Conservation (phyloP, 1,140 invertebrate genomes). For the Chelonus insularis region DNA sequence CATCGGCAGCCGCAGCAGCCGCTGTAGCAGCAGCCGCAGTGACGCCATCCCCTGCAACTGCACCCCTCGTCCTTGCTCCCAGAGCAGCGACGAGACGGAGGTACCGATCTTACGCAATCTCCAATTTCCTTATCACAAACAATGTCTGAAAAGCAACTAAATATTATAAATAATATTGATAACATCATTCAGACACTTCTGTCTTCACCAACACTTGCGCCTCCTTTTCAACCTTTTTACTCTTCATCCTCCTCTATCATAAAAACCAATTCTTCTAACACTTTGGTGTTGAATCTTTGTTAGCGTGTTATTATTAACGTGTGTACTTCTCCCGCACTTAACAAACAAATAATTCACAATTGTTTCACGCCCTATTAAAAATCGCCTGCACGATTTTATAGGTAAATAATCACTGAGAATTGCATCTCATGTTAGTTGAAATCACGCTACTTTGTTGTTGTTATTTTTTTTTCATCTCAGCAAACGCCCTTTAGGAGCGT, state of each 20-base stretch:
- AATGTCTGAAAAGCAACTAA: slow-evolving; percentile 6
- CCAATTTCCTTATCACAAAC: slow-evolving; percentile 3
- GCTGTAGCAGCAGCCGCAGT: slow-evolving; percentile 57
- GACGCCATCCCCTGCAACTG: slow-evolving; percentile 54
- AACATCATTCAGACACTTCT: too few species aligned
- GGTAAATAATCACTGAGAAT: not conserved
- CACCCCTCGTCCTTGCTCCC: slow-evolving; percentile 56
- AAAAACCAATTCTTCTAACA: not conserved
- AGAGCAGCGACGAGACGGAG: slow-evolving; percentile 57
- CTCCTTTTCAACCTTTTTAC: too few species aligned
- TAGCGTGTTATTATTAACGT: not conserved
- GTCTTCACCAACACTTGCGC: slow-evolving; percentile 7
- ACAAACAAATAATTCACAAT: not conserved
- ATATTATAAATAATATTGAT: not conserved
- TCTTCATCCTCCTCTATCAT: too few species aligned
- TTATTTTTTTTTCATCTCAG: not conserved
- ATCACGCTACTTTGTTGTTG: not conserved
- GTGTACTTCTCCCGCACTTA: not conserved
- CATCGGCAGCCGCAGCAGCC: slow-evolving; percentile 58
- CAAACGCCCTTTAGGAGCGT: not conserved
- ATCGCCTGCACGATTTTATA: slow-evolving; percentile 20
- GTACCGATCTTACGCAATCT: slow-evolving; percentile 27
- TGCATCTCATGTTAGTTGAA: not conserved
- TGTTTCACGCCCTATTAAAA: not conserved
- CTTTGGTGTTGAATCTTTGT: slow-evolving; percentile 1